Conservation (phyloP, 2,888 invertebrate genomes). For the Trachelus troglodyta region DNA sequence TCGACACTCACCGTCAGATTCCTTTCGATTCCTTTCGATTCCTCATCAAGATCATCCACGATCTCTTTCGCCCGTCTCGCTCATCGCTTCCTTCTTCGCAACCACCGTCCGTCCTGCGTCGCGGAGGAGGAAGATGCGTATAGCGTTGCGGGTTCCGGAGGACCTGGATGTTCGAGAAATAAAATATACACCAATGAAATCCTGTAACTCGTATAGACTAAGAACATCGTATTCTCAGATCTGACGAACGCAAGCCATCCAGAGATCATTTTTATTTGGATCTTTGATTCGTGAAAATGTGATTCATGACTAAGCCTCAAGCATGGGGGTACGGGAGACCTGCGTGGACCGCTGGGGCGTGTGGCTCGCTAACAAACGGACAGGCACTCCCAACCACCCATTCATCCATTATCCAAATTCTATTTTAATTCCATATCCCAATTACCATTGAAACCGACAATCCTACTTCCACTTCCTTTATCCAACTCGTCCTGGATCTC, state of each 20-base stretch:
- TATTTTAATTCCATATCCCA: background rate
- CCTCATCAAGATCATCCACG: background rate
- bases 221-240: background rate
- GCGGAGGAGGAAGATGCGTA: background rate
- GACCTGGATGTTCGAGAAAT: background rate
- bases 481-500: background rate
- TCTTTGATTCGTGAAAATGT: background rate
- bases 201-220: background rate
- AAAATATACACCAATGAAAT: background rate
- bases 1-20: background rate
- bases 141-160: background rate
- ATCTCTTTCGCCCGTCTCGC: background rate
- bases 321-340: constrained; percentile 65
- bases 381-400: constrained; percentile 63
- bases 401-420: constrained; percentile 15
- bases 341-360: constrained; percentile 66
- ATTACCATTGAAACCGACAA: background rate
- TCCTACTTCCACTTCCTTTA: background rate
- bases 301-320: constrained; percentile 61
- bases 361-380: constrained; percentile 67
- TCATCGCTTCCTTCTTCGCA: background rate
- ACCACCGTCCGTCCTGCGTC: background rate
- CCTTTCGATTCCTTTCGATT: too few relatives aligned
- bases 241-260: background rate
- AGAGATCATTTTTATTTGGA: constrained; percentile 1